A percentile compares a stretch with the other conserved stretches of the same genome.
Conservation (phyloP, 2,888 invertebrate genomes). For the Drosophila pseudotakahashii region DNA sequence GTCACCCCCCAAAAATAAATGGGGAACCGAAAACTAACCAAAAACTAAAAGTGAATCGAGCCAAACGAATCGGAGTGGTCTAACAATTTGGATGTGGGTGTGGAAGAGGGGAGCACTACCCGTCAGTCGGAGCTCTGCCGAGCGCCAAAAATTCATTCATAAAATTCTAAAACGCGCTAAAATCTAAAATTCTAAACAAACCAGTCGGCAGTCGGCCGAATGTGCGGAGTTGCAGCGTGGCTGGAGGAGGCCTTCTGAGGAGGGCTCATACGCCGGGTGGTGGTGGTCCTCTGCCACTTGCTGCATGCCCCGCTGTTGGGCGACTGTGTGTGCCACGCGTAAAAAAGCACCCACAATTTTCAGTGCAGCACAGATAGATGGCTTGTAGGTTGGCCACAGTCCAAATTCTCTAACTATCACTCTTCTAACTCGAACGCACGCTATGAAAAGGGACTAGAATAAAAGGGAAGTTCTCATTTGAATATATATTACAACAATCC, state of each 20-base stretch:
- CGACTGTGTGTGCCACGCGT: conserved; percentile 23
- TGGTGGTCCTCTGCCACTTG: conserved; percentile 22
- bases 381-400: conserved; percentile 6
- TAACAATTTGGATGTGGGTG: not conserved
- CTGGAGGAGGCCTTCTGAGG: conserved; percentile 29
- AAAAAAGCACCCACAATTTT: conserved; percentile 29
- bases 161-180: conserved; percentile 83
- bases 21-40: conserved; percentile 68
- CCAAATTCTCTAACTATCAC: not conserved
- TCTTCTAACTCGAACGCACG: not conserved
- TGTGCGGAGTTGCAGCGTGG: conserved; percentile 21
- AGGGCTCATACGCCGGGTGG: conserved; percentile 26
- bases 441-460: not conserved
- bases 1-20: conserved; percentile 24
- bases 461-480: too few relatives aligned
- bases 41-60: conserved; percentile 73
- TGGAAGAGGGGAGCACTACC: not conserved
- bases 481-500: too few relatives aligned
- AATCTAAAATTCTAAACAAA: conserved; percentile 83
- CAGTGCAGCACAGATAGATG: conserved; percentile 6
- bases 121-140: conserved; percentile 34
- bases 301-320: conserved; percentile 9
- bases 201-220: conserved; percentile 37
- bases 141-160: conserved; percentile 82
- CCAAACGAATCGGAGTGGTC: conserved; percentile 34